Evolutionary conservation across 2,888 invertebrate genomes (phyloP).

Genomic region (Steinernema carpocapsae): DNA sequence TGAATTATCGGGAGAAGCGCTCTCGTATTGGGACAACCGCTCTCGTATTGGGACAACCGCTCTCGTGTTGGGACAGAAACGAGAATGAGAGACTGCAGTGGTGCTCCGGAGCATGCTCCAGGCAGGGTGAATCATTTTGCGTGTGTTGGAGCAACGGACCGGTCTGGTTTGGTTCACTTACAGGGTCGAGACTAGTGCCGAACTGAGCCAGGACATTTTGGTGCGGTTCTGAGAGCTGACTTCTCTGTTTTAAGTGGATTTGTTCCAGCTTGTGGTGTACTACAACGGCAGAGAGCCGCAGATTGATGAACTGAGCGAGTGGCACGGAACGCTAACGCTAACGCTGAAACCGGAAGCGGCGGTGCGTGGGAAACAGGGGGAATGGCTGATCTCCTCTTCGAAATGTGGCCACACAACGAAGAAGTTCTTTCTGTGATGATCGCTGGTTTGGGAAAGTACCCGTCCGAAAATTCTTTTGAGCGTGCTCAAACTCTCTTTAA

Average conservation of each 20-base stretch:
- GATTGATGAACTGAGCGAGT: constrained; percentile 56
- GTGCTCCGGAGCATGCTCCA: too few relatives aligned
- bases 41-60: constrained; percentile 46
- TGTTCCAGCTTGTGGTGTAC: constrained; percentile 60
- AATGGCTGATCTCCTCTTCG: constrained; percentile 60
- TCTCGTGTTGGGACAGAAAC: too few relatives aligned
- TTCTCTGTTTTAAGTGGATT: constrained; percentile 42
- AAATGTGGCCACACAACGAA: constrained; percentile 54
- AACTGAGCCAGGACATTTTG: constrained; percentile 17
- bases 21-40: constrained; percentile 51
- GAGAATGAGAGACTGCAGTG: too few relatives aligned
- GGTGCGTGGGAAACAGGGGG: constrained; percentile 36
- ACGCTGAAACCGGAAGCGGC: constrained; percentile 36
- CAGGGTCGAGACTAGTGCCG: too few relatives aligned
- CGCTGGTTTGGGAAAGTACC: constrained; percentile 56
- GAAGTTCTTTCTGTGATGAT: constrained; percentile 59
- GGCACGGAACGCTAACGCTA: constrained; percentile 59
- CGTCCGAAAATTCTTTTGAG: constrained; percentile 36
- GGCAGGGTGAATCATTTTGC: too few relatives aligned
- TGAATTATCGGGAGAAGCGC: constrained; percentile 50
- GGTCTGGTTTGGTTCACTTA: too few relatives aligned
- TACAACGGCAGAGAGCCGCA: constrained; percentile 61
- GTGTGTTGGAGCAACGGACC: too few relatives aligned
- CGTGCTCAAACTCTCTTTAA: constrained; percentile 5
- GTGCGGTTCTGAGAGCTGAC: neutral